Percentiles rank a stretch among this genome's conserved stretches.
Evolutionary conservation across 2,113 vertebrate species (phyloP).

Genomic region (Axis porcinus): DNA sequence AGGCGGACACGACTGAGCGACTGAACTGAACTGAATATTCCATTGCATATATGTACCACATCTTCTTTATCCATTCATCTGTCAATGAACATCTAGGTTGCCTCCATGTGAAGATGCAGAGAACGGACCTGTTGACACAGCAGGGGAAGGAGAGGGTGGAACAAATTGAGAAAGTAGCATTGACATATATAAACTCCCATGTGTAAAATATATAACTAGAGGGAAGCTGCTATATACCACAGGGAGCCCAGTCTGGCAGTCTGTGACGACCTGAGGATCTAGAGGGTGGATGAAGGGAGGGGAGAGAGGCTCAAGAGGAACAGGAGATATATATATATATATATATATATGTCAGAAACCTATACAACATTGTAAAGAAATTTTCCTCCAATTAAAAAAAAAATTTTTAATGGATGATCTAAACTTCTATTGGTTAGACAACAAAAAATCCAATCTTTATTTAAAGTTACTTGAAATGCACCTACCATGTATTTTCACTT

Average conservation of each 20-base stretch:
- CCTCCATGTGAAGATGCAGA: neutral
- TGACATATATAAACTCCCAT: neutral
- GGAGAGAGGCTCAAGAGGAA: neutral
- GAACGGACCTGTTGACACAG: neutral
- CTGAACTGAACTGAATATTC: neutral
- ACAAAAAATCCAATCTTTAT: neutral
- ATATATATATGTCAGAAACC: neutral
- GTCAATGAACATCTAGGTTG: neutral
- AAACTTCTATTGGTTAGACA: neutral
- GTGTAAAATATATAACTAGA: neutral
- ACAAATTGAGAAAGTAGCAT: neutral
- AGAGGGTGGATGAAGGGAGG: neutral
- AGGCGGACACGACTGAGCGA: fast-evolving
- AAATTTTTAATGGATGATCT: neutral
- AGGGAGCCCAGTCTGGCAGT: neutral
- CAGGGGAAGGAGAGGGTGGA: neutral
- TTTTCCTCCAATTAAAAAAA: neutral
- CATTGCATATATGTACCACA: neutral
- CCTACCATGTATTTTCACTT: neutral
- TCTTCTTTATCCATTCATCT: neutral
- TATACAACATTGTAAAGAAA: neutral
- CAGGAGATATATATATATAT: neutral
- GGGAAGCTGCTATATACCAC: neutral
- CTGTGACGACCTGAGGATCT: neutral
- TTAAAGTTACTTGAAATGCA: neutral